Evolutionary conservation across 2,888 invertebrate species (phyloP), one percentile per base, ranked within the genome.

Genomic region (Scaptomyza parva): DNA sequence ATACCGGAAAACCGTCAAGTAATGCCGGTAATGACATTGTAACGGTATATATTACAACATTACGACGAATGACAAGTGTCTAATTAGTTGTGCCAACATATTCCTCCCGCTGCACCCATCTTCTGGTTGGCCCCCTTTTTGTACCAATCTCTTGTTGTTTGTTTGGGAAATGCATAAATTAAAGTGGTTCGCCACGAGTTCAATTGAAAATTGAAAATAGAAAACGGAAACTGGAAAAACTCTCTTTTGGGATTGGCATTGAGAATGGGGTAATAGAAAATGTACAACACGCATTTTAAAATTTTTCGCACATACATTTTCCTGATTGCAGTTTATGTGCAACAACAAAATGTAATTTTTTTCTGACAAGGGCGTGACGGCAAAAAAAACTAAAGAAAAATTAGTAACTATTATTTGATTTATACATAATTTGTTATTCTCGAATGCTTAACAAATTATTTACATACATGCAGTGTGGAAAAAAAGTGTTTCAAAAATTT

Each of bases 31-130:
- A 84, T 84, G 88, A 84, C 86, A 88, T 84, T 84, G 87, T 86
- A 88, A 86, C 84, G 84, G 84, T 86, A 88, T 88, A 84, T 84
- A 86, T 88, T 88, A 88, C 84, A 86, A 77, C 86, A 88, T 86
- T 80, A 88, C 76, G 53, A 67, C 70, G 71, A 73, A 75, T 72
- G 87, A 88, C 84, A 88, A 88, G 88, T 84, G 85, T 80, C 88
- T 85, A 85, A 85, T 88, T 85, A 88, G 84, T 84, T 72, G 64
- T 50, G 55, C 52, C 88, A 83, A 88, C 88, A 80, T 69, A 65
- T 30, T 39, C 43, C 43, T 1, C 39, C 24, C 20, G 8, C 6
- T 3, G 6, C 17, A 9, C 12, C 17, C 4, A 6, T 3, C 7
- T n/a, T n/a, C n/a, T n/a, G 6, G 22, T 20, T 17, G 6, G 4